Percentiles rank a stretch among this genome's conserved stretches.
Conservation (phyloP, 37 sponge, comb jelly and placozoan species). For the Corticium candelabrum region DNA sequence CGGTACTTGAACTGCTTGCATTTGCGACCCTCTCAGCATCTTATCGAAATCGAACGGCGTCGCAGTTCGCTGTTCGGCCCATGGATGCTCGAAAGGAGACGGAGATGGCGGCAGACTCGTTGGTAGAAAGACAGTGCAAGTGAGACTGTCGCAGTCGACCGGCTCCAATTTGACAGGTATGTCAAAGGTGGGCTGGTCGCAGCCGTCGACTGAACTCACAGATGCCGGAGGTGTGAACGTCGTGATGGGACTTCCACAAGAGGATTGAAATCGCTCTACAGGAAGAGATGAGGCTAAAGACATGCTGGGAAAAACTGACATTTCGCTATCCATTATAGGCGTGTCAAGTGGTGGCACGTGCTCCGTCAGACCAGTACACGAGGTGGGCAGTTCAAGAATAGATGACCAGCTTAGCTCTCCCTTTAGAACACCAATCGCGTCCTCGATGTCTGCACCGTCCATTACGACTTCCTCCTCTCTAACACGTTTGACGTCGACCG, state of each 20-base stretch:
- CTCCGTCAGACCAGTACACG: neutral
- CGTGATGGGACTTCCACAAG: neutral
- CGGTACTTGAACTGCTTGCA: too few relatives aligned
- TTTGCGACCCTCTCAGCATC: neutral
- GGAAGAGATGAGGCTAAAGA: neutral
- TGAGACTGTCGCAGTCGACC: neutral
- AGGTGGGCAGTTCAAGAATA: neutral
- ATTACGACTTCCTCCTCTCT: neutral
- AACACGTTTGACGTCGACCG: neutral
- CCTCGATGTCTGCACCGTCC: neutral
- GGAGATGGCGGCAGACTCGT: neutral
- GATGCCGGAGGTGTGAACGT: neutral
- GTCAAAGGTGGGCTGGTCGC: too few relatives aligned
- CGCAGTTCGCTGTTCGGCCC: neutral
- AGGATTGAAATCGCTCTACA: neutral
- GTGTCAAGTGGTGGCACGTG: too few relatives aligned
- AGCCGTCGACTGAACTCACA: neutral
- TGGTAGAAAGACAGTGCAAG: too few relatives aligned
- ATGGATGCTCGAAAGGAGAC: neutral
- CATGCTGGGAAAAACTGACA: neutral
- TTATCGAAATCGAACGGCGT: conserved; percentile 1
- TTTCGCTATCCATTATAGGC: neutral
- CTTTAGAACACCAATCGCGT: neutral
- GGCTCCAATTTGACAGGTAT: neutral
- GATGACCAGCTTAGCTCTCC: neutral